phyloP scores from a whole-genome alignment of 2,113 vertebrate genomes.

The Xenus cinereus region DNA sequence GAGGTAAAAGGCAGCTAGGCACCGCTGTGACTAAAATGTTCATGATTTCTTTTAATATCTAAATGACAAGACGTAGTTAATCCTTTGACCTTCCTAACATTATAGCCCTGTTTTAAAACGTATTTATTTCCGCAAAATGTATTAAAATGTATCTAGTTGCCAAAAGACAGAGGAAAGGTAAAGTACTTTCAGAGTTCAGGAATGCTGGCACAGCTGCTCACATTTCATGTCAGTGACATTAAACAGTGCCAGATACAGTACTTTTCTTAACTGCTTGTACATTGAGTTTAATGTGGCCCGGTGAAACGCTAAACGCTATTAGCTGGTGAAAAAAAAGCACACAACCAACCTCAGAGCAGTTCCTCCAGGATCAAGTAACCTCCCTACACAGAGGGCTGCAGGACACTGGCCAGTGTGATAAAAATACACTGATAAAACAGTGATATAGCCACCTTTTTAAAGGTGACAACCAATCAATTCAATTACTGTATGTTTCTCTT shows the following conservation, averaged over 20 bases:
- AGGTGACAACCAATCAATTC: neutral
- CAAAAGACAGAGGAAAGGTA: constrained; percentile 8
- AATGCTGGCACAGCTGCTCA: constrained; percentile 18
- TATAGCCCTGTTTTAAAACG: neutral
- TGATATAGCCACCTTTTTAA: neutral
- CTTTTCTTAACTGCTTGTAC: constrained; percentile 48
- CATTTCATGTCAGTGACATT: constrained; percentile 48
- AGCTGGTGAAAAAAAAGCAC: neutral
- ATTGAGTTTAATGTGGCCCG: constrained; percentile 30
- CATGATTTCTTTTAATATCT: neutral
- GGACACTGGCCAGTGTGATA: neutral
- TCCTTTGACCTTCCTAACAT: neutral
- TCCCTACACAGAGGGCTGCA: neutral
- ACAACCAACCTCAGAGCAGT: neutral
- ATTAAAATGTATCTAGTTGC: constrained; percentile 19
- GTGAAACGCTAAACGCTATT: constrained; percentile 45
- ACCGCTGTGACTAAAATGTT: neutral
- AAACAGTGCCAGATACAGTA: constrained; percentile 44
- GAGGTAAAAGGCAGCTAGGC: neutral
- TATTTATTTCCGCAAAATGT: neutral
- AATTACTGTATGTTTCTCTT: neutral
- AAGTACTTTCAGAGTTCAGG: neutral
- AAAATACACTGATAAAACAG: neutral
- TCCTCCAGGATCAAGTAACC: constrained; percentile 8
- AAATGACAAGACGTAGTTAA: constrained; percentile 15